phyloP scores from a whole-genome alignment of 2,113 vertebrate species.

The Nesoenas mayeri region DNA sequence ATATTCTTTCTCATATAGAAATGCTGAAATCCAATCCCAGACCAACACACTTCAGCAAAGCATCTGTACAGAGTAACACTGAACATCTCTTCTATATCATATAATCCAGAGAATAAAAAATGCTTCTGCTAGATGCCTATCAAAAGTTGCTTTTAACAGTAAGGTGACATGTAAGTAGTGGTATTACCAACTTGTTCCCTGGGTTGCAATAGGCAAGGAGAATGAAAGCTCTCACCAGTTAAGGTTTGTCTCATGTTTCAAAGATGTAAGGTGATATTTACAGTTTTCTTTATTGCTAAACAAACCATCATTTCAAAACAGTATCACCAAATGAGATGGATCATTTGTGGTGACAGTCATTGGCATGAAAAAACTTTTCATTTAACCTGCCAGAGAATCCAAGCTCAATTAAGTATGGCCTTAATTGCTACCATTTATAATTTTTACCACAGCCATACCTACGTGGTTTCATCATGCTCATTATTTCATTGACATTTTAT shows the following conservation, averaged over 20 bases:
- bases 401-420: background rate
- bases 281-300: conserved; percentile 1
- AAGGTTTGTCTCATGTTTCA: background rate
- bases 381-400: background rate
- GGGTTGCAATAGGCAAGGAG: background rate
- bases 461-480: background rate
- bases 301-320: background rate
- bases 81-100: background rate
- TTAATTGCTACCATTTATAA: background rate
- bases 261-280: conserved; percentile 12
- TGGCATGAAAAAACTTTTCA: background rate
- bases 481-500: background rate
- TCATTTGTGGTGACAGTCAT: background rate
- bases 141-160: background rate
- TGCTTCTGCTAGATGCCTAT: background rate
- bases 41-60: background rate
- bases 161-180: background rate
- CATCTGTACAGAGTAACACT: background rate
- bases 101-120: background rate
- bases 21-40: background rate
- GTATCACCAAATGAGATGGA: background rate
- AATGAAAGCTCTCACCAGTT: background rate
- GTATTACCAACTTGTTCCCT: background rate
- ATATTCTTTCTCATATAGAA: background rate
- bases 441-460: background rate